Base-by-base conservation (phyloP, 1,140 invertebrate species). In the Lasioglossum albipes region DNA sequence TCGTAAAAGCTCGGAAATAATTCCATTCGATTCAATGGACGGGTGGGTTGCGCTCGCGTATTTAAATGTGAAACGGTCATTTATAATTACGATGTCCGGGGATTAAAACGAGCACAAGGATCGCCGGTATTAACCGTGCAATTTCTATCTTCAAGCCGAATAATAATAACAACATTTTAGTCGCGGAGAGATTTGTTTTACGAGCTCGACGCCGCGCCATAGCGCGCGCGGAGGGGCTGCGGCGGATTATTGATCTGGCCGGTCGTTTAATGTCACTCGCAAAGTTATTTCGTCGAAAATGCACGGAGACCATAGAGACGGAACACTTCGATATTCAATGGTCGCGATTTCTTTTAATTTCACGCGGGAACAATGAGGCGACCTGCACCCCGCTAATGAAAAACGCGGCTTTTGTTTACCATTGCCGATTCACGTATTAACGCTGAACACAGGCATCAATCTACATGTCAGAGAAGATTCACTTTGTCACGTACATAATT, bases 191-290 rank as follows among this genome's bases (percentile, higher is more conserved):
- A 85, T 85, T 86, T 67, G 82, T 85, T 85, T 85, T 85, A 86
- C 72, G 75, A 82, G 45, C 71, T 49, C 1, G 2, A 41, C 12
- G 36, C 52, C n/a, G 64, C 61, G n/a, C n/a, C n/a, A n/a, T 27
- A 27, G 27, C 18, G 16, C 52, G 52, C 52, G 52, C 13, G 65
- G 71, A 73, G 68, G n/a, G 61, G 54, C 64, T 67, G 74, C 83
- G 72, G 69, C 80, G 77, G 74, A 82, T 36, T 85, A 86, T 86
- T 75, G 85, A 86, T 86, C 84, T 79, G 73, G 41, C 68, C 27
- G 52, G n/a, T 49, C 72, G 62, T 85, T 86, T 85, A 86, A 86
- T 86, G 76, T 83, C 85, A 80, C 69, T 85, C 73, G 75, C 73
- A 79, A 83, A 83, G 81, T 86, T 86, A 65, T 85, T 86, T 75